These are phyloP conservation scores for Suillia variegata DNA, from an alignment of 2,888 invertebrate genomes.

Conservation along the genomic window DNA sequence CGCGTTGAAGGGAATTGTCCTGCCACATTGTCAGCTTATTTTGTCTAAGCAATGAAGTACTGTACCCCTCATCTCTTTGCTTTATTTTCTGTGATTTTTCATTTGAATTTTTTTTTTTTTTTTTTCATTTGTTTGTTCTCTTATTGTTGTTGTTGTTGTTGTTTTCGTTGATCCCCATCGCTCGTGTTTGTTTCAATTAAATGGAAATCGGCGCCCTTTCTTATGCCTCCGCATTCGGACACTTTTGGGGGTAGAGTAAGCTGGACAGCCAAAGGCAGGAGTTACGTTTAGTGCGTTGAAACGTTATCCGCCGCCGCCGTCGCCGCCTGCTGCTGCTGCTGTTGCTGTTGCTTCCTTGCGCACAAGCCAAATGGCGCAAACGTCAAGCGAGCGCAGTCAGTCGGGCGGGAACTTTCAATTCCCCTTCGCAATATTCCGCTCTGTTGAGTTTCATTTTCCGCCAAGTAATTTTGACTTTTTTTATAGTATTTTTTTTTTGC, in stretches of 20 bases:
- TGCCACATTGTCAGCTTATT: no score
- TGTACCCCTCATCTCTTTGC: no score
- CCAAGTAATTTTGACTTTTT: conserved; percentile 19
- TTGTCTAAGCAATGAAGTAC: no score
- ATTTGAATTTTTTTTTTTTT: no score
- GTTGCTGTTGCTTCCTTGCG: background rate
- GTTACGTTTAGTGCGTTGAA: no score
- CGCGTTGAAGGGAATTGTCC: no score
- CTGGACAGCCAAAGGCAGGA: background rate
- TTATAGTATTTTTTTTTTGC: background rate
- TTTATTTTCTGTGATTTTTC: no score
- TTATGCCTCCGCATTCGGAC: no score
- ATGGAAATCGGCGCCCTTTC: background rate
- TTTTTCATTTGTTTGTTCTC: background rate
- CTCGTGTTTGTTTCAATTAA: background rate
- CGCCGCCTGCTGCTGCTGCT: no score
- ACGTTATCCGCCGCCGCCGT: no score
- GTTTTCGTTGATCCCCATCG: background rate
- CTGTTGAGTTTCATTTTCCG: conserved; percentile 27
- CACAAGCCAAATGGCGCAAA: background rate
- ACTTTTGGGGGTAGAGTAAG: no score
- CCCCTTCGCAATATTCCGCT: conserved; percentile 30
- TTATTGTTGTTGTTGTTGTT: background rate
- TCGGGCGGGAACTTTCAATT: conserved; percentile 17
- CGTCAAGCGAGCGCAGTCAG: background rate